Evolutionary conservation across 2,113 vertebrate species (phyloP), one percentile per base, ranked within the genome.

Genomic region (Zapornia atra): DNA sequence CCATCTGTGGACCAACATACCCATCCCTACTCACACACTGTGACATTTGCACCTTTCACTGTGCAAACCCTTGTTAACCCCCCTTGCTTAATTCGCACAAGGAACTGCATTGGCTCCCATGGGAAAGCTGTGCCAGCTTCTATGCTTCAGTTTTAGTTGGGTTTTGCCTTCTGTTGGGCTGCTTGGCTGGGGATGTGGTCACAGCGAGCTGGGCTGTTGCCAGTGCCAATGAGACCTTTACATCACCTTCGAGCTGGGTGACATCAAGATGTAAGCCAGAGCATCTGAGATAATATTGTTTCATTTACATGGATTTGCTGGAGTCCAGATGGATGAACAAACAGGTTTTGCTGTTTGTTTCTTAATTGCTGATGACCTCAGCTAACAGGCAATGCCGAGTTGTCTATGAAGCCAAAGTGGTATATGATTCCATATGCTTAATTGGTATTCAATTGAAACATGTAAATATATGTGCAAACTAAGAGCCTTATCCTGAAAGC

Each of bases 401-500:
- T 76, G 53, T 73, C 54, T 1, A 3, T 51, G 48, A 88, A 93
- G 80, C 56, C 86, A 93, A 83, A 95, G 87, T 0, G 0, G 84
- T 65, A 71, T 53, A 12, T 85, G 61, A 31, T 17, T 22, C 17
- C 70, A 10, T 63, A 10, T 25, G 46, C 86, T 81, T 83, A 59
- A 48, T 66, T 76, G 75, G 51, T 71, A 42, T 94, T 90, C 96
- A 88, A 81, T 59, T 71, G 65, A 95, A 80, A 38, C 46, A 2
- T 82, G 87, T 94, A 82, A 87, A 95, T 96, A 85, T 5, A 68
- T 53, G 68, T 84, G 71, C 88, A 86, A 75, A 94, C 92, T 66
- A 86, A 85, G 92, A 82, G 50, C 86, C 28, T 60, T 84, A 33
- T 65, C 40, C 57, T 81, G 51, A 64, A 88, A 88, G n/a, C 54